phyloP scores from a whole-genome alignment of 2,888 invertebrate genomes.

The Morpho helenor region DNA sequence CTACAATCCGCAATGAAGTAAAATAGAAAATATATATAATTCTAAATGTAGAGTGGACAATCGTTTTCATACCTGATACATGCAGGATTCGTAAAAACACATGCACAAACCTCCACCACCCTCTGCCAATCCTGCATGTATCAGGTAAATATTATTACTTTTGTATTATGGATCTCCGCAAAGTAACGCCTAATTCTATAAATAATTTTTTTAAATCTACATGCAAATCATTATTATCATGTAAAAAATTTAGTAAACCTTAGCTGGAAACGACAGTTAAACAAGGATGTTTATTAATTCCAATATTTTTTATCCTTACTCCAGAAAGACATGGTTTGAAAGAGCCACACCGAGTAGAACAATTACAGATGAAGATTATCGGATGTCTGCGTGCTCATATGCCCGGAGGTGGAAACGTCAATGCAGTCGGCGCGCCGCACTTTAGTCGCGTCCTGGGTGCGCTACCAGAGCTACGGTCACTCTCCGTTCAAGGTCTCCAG shows the following conservation, averaged over 20 bases:
- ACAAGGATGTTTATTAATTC: not conserved
- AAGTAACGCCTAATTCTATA: no score
- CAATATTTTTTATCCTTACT: not conserved
- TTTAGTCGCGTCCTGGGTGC: conserved; percentile 95
- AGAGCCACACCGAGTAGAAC: conserved; percentile 95
- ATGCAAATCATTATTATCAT: not conserved
- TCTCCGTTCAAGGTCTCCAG: conserved; percentile 96
- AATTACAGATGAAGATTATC: conserved; percentile 97
- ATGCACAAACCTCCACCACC: no score
- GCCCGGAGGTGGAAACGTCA: conserved; percentile 92
- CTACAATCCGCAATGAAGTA: no score
- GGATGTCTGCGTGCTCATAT: conserved; percentile 97
- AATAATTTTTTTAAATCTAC: no score
- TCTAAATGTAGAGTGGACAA: no score
- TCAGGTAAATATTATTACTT: no score
- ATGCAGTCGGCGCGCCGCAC: conserved; percentile 94
- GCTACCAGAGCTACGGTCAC: conserved; percentile 93
- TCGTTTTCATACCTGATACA: no score
- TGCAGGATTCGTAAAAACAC: no score
- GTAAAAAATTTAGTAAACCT: not conserved
- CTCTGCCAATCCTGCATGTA: no score
- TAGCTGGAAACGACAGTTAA: not conserved
- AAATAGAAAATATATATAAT: no score
- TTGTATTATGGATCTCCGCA: no score
- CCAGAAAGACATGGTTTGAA: conserved; percentile 89